A percentile compares a stretch with the other conserved stretches of the same genome.
phyloP scores from a whole-genome alignment of 2,113 vertebrate species.

The Protobothrops mucrosquamatus region DNA sequence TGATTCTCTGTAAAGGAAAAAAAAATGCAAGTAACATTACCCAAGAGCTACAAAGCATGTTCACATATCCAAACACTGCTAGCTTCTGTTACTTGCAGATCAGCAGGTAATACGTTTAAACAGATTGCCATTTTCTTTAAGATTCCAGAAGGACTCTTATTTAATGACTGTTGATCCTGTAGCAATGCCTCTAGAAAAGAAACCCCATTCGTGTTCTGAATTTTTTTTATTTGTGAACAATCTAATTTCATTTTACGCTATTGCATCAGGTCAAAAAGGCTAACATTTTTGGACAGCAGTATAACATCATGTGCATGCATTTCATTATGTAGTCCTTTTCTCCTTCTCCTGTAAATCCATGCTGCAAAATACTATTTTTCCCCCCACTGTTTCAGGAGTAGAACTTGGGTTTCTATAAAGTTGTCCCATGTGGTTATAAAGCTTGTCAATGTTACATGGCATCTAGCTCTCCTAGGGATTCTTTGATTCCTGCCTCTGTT shows the following conservation, averaged over 20 bases:
- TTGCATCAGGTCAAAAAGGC: constrained; percentile 14
- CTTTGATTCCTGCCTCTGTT: not conserved
- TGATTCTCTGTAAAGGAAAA: constrained; percentile 70
- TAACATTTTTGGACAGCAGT: not conserved
- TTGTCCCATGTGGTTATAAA: not conserved
- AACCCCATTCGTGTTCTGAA: constrained; percentile 49
- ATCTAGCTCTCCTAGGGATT: not conserved
- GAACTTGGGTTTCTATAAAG: not conserved
- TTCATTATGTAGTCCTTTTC: not conserved
- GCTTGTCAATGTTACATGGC: not conserved
- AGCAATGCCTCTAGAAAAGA: constrained; percentile 61
- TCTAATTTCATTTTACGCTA: constrained; percentile 38
- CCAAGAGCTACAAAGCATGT: constrained; percentile 54
- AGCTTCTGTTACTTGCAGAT: constrained; percentile 45
- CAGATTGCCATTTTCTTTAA: constrained; percentile 54
- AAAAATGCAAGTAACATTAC: constrained; percentile 66
- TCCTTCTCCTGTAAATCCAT: not conserved
- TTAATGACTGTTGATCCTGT: constrained; percentile 61
- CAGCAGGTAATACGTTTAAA: constrained; percentile 62
- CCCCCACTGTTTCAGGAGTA: not conserved
- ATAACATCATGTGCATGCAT: not conserved
- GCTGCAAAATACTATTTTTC: not conserved
- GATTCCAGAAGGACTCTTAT: constrained; percentile 59
- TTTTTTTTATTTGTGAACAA: constrained; percentile 54
- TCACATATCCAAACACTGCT: constrained; percentile 25